Percentiles rank a stretch among this genome's conserved stretches.
phyloP scores from a whole-genome alignment of 2,797 vertebrate species.

The Myotis daubentonii region DNA sequence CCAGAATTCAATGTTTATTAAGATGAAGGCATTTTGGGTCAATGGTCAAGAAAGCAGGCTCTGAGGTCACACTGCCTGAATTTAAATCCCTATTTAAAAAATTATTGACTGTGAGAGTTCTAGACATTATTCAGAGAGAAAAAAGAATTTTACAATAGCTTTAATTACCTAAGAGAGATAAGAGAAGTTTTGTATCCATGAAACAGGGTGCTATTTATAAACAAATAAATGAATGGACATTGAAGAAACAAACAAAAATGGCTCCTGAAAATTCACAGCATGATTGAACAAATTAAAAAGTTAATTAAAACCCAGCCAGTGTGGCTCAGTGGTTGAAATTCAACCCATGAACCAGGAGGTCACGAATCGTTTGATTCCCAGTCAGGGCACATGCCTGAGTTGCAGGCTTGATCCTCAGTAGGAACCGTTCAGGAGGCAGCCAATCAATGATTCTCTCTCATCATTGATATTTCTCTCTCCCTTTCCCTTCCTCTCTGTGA shows the following conservation, averaged over 20 bases:
- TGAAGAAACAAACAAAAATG: conserved; percentile 31
- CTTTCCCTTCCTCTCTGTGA: no score
- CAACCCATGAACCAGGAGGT: no score
- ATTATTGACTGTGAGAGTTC: not conserved
- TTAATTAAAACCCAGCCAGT: no score
- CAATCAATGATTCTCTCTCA: no score
- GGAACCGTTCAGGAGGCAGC: no score
- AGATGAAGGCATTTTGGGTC: not conserved
- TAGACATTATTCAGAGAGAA: not conserved
- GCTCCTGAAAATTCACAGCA: conserved; percentile 16
- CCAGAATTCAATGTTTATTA: not conserved
- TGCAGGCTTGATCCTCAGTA: no score
- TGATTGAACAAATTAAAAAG: not conserved
- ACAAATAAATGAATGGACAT: not conserved
- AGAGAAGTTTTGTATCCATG: not conserved
- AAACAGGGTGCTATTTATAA: not conserved
- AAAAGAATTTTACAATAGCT: not conserved
- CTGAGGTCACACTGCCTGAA: not conserved
- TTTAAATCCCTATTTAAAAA: conserved; percentile 22
- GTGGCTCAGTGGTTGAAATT: no score
- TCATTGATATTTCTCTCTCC: no score
- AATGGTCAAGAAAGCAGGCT: not conserved
- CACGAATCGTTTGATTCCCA: no score
- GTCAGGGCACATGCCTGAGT: no score
- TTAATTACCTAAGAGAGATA: not conserved